Evolutionary conservation across 2,888 invertebrate genomes (phyloP), one percentile per base, ranked within the genome.

Genomic region (Synanthedon andrenaeformis): DNA sequence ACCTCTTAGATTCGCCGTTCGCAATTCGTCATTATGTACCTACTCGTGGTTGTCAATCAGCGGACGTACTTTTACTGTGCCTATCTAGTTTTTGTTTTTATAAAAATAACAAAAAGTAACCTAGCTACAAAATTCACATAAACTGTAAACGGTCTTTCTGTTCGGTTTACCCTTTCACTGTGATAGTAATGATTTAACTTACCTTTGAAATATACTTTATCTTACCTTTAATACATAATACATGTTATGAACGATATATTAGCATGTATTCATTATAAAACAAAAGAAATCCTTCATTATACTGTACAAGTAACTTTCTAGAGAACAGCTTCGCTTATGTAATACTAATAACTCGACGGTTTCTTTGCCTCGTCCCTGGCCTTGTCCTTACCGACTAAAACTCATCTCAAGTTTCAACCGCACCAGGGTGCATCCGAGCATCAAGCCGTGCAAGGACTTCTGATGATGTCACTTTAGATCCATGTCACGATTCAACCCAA

Each of bases 371-470:
- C 14, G 45, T 45, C 45, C 45, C 45, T 45, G 45, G 68, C 70
- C 23, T 49, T 23, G 23, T 49, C 66, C 75, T 70, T 78, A 78
- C 77, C 69, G 74, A 79, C 80, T 45, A 13, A 83, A 85, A 83
- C 70, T 64, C 72, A 79, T 81, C 78, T 78, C 63, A 67, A 78
- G 79, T 76, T 79, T 83, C 82, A 84, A 82, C 78, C 76, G 68
- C 76, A 87, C 72, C 77, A 74, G 74, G 82, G 79, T 79, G 77
- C 75, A 76, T 71, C 74, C 70, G 64, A 61, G 76, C 83, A 82
- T 67, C 83, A 67, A 70, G 75, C 79, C 82, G 80, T 82, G 72
- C 84, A 87, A 87, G 87, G 87, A 76, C 87, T 76, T 65, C 41
- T 58, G 62, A 60, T 77, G 72, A 77, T 79, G 78, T 81, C 80